Evolutionary conservation across 1,140 invertebrate genomes (phyloP).

Genomic region (Thaumetopoea pityocampa): DNA sequence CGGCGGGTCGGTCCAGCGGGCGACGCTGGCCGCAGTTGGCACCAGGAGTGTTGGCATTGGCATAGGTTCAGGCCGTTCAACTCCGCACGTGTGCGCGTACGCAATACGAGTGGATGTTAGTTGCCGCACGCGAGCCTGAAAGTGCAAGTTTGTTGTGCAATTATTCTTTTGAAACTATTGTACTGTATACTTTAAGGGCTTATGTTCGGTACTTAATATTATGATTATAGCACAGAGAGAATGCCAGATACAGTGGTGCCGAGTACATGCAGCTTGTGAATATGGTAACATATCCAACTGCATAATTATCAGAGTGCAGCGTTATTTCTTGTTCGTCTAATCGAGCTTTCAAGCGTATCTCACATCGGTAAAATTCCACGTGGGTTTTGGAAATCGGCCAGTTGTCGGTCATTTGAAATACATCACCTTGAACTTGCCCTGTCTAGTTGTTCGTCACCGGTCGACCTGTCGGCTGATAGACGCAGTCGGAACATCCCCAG

Average conservation of each 20-base stretch:
- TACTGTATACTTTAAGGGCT: no score
- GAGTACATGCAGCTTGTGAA: no score
- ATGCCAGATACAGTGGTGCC: no score
- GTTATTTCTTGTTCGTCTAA: constrained; percentile 13
- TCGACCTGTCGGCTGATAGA: constrained; percentile 9
- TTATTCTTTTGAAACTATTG: constrained; percentile 7
- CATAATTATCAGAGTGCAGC: no score
- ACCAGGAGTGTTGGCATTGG: constrained; percentile 47
- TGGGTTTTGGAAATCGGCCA: constrained; percentile 44
- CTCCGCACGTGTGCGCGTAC: constrained; percentile 32
- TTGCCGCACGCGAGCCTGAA: constrained; percentile 21
- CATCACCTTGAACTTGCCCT: constrained; percentile 37
- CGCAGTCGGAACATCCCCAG: background rate
- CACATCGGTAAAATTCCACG: constrained; percentile 24
- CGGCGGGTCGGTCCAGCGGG: constrained; percentile 19
- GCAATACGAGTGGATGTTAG: constrained; percentile 10
- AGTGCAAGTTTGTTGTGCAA: constrained; percentile 30
- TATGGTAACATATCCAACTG: no score
- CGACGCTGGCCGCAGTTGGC: constrained; percentile 30
- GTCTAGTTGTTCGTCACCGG: constrained; percentile 13
- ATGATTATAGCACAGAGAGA: no score
- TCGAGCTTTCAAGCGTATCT: no score
- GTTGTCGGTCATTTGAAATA: constrained; percentile 37
- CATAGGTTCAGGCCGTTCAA: constrained; percentile 50
- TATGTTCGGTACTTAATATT: no score